A percentile compares a stretch with the other conserved stretches of the same genome.
phyloP scores from a whole-genome alignment of 2,888 invertebrate species.

The Diaperis boleti region DNA sequence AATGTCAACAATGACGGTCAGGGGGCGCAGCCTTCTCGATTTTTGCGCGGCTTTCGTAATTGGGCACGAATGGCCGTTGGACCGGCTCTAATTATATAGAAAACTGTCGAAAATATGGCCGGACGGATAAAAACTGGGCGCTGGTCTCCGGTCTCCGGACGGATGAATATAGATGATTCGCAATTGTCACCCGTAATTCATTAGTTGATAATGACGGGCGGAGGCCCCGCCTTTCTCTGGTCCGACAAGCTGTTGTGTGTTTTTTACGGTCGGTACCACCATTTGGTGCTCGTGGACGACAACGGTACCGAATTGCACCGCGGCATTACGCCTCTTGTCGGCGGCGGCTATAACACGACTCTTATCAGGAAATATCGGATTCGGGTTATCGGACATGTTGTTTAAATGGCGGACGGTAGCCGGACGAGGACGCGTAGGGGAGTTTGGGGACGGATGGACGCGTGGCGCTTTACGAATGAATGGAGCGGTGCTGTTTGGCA shows the following conservation, averaged over 20 bases:
- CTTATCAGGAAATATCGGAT: background rate
- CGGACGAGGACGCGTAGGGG: no score
- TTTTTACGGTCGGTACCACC: conserved; percentile 44
- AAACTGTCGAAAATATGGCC: conserved; percentile 57
- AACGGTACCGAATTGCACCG: conserved; percentile 12
- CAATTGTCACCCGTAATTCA: conserved; percentile 61
- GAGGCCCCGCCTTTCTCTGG: conserved; percentile 47
- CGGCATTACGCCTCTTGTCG: conserved; percentile 1
- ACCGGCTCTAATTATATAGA: conserved; percentile 34
- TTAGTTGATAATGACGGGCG: conserved; percentile 56
- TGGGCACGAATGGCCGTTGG: conserved; percentile 8
- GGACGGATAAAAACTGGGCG: conserved; percentile 54
- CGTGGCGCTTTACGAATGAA: no score
- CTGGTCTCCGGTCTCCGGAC: conserved; percentile 34
- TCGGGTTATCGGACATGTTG: background rate
- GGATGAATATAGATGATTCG: conserved; percentile 55
- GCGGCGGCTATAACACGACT: background rate
- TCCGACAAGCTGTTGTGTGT: conserved; percentile 42
- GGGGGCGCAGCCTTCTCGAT: conserved; percentile 11
- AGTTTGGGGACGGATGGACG: no score
- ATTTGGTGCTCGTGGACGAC: conserved; percentile 35
- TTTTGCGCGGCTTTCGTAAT: conserved; percentile 6
- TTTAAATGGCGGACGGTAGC: background rate
- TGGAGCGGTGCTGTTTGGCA: no score
- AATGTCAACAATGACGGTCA: conserved; percentile 4